Conservation (phyloP, 2,113 vertebrate species). For the Tenrec ecaudatus region DNA sequence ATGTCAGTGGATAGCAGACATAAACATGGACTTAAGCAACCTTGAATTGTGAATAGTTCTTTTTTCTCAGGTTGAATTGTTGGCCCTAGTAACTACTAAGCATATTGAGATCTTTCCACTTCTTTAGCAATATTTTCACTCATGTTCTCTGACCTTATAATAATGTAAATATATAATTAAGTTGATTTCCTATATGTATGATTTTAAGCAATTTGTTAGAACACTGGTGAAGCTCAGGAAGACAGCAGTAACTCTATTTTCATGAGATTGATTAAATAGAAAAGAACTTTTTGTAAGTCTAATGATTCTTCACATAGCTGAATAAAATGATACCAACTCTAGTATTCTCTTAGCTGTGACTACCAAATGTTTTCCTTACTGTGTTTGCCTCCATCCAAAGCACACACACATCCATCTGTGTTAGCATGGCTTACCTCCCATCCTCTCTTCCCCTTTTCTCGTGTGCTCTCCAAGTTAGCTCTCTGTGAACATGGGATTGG, state of each 20-base stretch:
- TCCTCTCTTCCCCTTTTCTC: background rate
- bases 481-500: slow-evolving; percentile 5
- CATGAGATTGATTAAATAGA: background rate
- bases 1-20: background rate
- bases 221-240: background rate
- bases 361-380: slow-evolving; percentile 47
- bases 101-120: background rate
- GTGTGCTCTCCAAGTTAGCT: background rate
- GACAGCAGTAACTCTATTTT: slow-evolving; percentile 19
- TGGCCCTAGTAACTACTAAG: slow-evolving; percentile 1
- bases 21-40: slow-evolving; percentile 7
- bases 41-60: slow-evolving; percentile 46
- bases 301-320: slow-evolving; percentile 42
- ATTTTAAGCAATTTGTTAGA: slow-evolving; percentile 34
- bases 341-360: slow-evolving; percentile 48
- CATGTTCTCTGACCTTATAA: background rate
- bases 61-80: slow-evolving; percentile 21
- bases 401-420: background rate
- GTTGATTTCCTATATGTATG: slow-evolving; percentile 12
- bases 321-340: slow-evolving; percentile 43
- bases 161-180: slow-evolving; percentile 1
- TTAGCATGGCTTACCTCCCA: background rate
- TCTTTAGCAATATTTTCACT: slow-evolving; percentile 13
- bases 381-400: background rate
- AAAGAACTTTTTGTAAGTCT: slow-evolving; percentile 28